Percentiles rank a stretch among this genome's conserved stretches.
phyloP scores from a whole-genome alignment of 2,113 vertebrate genomes.

The Chloropsis cyanopogon region DNA sequence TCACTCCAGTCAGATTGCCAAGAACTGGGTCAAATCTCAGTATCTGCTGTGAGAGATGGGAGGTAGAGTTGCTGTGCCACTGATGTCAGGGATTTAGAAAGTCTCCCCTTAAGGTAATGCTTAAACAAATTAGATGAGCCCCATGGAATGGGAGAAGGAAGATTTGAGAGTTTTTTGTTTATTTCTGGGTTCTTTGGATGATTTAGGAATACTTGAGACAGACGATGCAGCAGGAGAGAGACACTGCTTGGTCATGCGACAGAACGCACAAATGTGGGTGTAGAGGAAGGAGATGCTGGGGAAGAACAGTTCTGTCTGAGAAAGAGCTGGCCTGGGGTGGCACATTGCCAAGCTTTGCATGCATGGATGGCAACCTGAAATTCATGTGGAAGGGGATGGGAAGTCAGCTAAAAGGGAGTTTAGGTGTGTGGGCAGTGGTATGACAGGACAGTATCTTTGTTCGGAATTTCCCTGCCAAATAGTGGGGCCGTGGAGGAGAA shows the following conservation, averaged over 20 bases:
- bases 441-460: not conserved
- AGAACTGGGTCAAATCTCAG: not conserved
- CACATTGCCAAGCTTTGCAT: not conserved
- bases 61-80: not conserved
- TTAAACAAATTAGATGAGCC: not conserved
- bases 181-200: not conserved
- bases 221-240: not conserved
- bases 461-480: not conserved
- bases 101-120: not conserved
- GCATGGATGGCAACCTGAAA: not conserved
- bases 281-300: not conserved
- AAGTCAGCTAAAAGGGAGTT: not conserved
- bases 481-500: not conserved
- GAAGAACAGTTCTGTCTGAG: not conserved
- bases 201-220: not conserved
- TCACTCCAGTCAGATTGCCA: not conserved
- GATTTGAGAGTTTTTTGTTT: not conserved
- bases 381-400: not conserved
- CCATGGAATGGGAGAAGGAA: not conserved
- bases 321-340: not conserved
- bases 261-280: not conserved
- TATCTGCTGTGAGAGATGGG: fast-evolving
- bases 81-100: not conserved
- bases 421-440: not conserved
- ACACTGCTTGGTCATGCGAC: not conserved